Conservation (phyloP, 2,797 vertebrate species). For the Sebastes diaconus region DNA sequence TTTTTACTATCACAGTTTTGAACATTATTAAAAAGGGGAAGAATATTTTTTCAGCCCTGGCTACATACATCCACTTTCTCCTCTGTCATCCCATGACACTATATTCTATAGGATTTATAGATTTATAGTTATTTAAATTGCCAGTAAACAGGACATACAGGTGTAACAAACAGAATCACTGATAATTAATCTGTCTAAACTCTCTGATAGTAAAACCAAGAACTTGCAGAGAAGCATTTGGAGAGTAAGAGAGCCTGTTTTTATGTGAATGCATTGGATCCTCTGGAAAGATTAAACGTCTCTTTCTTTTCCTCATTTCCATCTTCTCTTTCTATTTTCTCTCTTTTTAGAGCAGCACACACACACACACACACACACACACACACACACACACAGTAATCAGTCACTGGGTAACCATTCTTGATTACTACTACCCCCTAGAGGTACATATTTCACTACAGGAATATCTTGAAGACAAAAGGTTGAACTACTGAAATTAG, state of each 20-base stretch:
- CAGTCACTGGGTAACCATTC: slow-evolving; percentile 8
- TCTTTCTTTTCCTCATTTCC: not conserved
- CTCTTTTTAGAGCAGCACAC: not conserved
- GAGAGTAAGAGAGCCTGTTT: not conserved
- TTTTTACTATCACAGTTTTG: not conserved
- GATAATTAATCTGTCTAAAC: not conserved
- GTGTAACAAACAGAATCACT: not conserved
- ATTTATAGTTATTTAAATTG: not conserved
- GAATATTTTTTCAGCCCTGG: not conserved
- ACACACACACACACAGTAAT: not conserved
- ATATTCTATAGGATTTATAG: not conserved
- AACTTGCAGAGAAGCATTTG: not conserved
- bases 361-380: not conserved
- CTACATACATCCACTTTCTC: not conserved
- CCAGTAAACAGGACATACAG: not conserved
- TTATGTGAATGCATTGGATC: not conserved
- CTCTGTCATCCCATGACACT: not conserved
- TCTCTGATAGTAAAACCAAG: not conserved
- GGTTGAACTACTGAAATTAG: not conserved
- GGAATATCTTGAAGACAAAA: slow-evolving; percentile 8
- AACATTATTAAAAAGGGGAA: not conserved
- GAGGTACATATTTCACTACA: slow-evolving; percentile 64
- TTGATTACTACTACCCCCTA: slow-evolving; percentile 87
- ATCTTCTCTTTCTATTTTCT: not conserved
- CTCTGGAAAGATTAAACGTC: not conserved